phyloP scores from a whole-genome alignment of 2,113 vertebrate genomes.

The Vombatus ursinus region DNA sequence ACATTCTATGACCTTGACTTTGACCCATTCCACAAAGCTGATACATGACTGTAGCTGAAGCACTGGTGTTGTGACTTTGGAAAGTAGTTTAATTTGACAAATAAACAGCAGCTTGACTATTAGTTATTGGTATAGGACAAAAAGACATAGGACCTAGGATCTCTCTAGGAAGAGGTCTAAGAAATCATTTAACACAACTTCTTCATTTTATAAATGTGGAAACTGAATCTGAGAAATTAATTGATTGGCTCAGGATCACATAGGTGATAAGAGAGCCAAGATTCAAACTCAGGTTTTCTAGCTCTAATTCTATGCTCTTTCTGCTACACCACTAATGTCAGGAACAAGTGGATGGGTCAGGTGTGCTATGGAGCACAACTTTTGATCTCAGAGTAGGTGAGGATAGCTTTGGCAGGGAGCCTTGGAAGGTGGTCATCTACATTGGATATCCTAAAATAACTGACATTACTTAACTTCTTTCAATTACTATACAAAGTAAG shows the following conservation, averaged over 20 bases:
- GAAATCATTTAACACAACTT: neutral
- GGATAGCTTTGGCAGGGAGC: neutral
- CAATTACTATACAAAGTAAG: neutral
- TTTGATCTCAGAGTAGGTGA: neutral
- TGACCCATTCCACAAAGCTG: neutral
- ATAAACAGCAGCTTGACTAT: neutral
- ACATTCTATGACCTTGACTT: neutral
- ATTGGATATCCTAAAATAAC: neutral
- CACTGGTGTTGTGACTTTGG: neutral
- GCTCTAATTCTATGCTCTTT: neutral
- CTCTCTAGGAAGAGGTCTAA: neutral
- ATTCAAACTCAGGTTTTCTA: neutral
- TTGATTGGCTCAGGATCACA: neutral
- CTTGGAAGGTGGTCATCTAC: neutral
- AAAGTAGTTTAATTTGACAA: neutral
- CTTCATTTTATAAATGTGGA: neutral
- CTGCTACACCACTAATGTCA: neutral
- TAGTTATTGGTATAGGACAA: neutral
- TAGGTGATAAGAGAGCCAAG: neutral
- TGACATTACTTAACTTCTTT: neutral
- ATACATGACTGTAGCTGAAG: neutral
- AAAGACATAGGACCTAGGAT: neutral
- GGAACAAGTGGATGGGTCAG: neutral
- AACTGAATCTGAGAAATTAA: neutral
- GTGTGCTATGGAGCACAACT: neutral